Percentiles rank a stretch among this genome's conserved stretches.
These are phyloP conservation scores for Pygoscelis antarcticus DNA, from an alignment of 2,113 vertebrate species.

Conservation along the genomic window DNA sequence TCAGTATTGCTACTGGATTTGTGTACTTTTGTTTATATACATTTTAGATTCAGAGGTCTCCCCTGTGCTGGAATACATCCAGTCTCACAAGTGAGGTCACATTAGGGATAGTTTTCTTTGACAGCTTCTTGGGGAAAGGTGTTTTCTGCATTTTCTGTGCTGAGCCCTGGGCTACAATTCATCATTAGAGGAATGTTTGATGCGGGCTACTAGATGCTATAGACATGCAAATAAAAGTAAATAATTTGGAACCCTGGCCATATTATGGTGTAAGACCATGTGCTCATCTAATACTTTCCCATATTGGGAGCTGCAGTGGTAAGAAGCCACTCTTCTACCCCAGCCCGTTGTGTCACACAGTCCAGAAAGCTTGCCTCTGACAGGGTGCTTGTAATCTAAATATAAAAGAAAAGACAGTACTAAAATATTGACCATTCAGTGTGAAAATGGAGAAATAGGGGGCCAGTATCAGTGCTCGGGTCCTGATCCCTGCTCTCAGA, in stretches of 20 bases:
- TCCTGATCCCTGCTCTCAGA: background rate
- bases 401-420: background rate
- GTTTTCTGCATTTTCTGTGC: background rate
- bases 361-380: background rate
- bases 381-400: background rate
- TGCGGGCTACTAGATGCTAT: background rate
- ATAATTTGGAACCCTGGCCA: background rate
- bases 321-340: background rate
- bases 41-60: conserved; percentile 40
- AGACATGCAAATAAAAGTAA: background rate
- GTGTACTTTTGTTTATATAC: conserved; percentile 51
- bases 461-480: background rate
- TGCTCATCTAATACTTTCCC: background rate
- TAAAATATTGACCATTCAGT: background rate
- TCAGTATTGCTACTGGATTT: conserved; percentile 32
- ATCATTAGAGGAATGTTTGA: background rate
- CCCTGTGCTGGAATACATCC: conserved; percentile 28
- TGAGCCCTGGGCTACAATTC: background rate
- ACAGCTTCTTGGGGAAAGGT: background rate
- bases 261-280: background rate
- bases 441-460: background rate
- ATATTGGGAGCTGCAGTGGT: background rate
- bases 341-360: background rate
- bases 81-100: background rate
- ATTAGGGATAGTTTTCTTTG: background rate